Conservation (phyloP, 2,113 vertebrate genomes). For the Phodopus roborovskii region DNA sequence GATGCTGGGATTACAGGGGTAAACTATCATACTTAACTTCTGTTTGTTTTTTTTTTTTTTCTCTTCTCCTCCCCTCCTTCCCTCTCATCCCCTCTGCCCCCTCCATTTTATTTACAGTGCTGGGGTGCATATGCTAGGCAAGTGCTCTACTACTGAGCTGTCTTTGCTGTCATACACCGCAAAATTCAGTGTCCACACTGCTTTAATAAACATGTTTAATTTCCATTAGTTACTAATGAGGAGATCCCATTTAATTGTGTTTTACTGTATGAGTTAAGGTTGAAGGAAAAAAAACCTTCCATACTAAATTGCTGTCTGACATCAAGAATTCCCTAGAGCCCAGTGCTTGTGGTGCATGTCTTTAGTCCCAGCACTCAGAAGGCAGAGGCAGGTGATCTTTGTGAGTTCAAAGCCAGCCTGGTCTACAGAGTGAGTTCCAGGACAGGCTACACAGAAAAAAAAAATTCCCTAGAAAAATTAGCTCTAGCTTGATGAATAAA, state of each 20-base stretch:
- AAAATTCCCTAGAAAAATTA: neutral
- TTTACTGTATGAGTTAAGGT: neutral
- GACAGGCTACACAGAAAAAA: neutral
- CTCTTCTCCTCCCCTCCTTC: neutral
- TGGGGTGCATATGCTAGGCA: neutral
- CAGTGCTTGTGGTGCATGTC: rapidly evolving
- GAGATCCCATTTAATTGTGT: neutral
- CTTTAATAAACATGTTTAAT: neutral
- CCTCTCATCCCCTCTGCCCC: neutral
- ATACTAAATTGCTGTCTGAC: neutral
- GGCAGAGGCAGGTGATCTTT: neutral
- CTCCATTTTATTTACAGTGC: neutral
- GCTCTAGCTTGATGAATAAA: conserved; percentile 11
- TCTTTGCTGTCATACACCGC: neutral
- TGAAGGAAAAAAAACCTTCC: conserved; percentile 1
- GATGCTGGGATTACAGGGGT: neutral
- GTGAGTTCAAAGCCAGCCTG: neutral
- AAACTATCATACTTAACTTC: neutral
- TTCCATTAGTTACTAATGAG: neutral
- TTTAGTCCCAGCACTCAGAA: neutral
- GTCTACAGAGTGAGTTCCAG: too few relatives aligned
- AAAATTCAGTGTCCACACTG: neutral
- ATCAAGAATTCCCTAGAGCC: conserved; percentile 12
- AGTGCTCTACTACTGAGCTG: neutral
- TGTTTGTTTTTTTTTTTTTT: neutral